Base-by-base conservation (phyloP, 2,888 invertebrate genomes). In the Stenolophus ochropezus region DNA sequence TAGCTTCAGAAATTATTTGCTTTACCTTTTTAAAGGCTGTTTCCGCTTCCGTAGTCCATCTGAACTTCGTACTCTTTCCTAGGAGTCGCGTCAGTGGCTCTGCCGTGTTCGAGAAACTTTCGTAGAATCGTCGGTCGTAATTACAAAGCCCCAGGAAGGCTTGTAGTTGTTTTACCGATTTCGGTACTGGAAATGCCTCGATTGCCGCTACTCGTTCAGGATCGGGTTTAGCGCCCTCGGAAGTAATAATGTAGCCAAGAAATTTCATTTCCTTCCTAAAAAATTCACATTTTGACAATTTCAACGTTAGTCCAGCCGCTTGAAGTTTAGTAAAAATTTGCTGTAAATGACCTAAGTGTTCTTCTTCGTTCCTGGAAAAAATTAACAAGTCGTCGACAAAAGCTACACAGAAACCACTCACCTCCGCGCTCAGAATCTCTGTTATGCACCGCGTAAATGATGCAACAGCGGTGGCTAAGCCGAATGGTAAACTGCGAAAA, bases 61-160 rank as follows among this genome's bases (percentile, higher is more conserved):
- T 33, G 4, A 4, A 33, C 4, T 8, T 4, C 4, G 33, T 8
- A 33, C 8, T 53, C 27, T 49, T 75, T 8, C 8, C 8, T 33
- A 33, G 33, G 4, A 33, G 33, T 8, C 33, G 33, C 4, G 33
- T 86, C 56, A 84, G 21, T 8, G 85, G 84, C 5, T 61, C 16
- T 3, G 84, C 83, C 4, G 84, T 80, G 0, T 61, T 58, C 0
- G 84, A 77, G 78, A 85, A 86, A n/a, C 78, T 23, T 11, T 33
- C 20, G 1, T 84, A 84, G 79, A 85, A 86, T 42, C 84, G 84
- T 1, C 85, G 42, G 16, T 85, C 85, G 76, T 83, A 86, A 2
- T 83, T 83, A 0, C 85, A 83, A 0, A 87, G 53, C 2, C 86
- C 85, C 20, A 86, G n/a, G 75, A 86, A 86, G 8, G 82, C 73